Percentiles rank a stretch among this genome's conserved stretches.
phyloP scores from a whole-genome alignment of 1,140 invertebrate genomes.

The Aricia agestis region DNA sequence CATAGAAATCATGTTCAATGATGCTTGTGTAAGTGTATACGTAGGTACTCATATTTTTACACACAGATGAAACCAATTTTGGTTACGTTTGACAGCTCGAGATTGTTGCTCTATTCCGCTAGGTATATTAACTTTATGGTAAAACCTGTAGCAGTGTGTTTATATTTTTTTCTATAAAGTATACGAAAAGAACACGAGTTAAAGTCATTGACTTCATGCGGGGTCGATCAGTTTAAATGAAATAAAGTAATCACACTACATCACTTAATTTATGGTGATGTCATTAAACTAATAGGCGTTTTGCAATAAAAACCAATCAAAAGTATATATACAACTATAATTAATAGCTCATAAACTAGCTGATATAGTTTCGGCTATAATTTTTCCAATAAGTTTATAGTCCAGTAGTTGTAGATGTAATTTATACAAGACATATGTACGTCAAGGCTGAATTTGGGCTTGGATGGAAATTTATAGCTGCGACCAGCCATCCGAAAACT shows the following conservation, averaged over 20 bases:
- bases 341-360: background rate
- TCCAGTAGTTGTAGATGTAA: background rate
- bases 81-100: too few species aligned
- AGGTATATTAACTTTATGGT: too few species aligned
- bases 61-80: too few species aligned
- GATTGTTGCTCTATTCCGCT: too few species aligned
- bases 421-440: slow-evolving; percentile 13
- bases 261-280: background rate
- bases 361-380: slow-evolving; percentile 3
- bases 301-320: slow-evolving; percentile 12
- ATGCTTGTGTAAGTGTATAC: too few species aligned
- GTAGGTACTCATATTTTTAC: too few species aligned
- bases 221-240: background rate
- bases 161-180: too few species aligned
- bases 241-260: background rate
- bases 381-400: background rate
- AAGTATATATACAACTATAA: slow-evolving; percentile 7
- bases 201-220: too few species aligned
- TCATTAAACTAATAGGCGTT: background rate
- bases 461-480: slow-evolving; percentile 10
- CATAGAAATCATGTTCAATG: too few species aligned
- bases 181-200: too few species aligned
- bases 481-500: slow-evolving; percentile 6
- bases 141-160: too few species aligned
- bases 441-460: slow-evolving; percentile 14